A percentile compares a stretch with the other conserved stretches of the same genome.
Evolutionary conservation across 2,888 invertebrate species (phyloP).

Genomic region (Habroteleia sp.): DNA sequence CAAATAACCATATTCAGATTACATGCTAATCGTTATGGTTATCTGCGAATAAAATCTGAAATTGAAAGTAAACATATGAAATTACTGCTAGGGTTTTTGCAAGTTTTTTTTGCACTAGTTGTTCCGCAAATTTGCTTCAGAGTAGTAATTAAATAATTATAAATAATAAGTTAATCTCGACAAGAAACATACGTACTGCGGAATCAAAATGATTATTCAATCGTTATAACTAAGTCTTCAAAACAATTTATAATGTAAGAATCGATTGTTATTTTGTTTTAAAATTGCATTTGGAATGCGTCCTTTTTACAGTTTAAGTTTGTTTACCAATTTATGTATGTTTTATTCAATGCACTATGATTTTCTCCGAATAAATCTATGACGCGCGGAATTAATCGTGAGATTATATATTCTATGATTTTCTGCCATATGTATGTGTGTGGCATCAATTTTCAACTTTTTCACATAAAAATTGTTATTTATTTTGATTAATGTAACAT

Average conservation of each 20-base stretch:
- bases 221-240: neutral
- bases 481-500: neutral
- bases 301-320: slow-evolving; percentile 5
- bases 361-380: slow-evolving; percentile 32
- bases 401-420: slow-evolving; percentile 33
- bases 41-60: too few species aligned
- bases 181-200: neutral
- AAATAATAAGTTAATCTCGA: neutral
- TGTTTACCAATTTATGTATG: slow-evolving; percentile 23
- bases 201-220: neutral
- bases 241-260: neutral
- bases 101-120: too few species aligned
- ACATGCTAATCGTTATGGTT: too few species aligned
- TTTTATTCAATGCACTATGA: slow-evolving; percentile 35
- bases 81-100: too few species aligned
- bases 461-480: slow-evolving; percentile 6
- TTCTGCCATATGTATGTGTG: slow-evolving; percentile 1
- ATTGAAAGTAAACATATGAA: neutral
- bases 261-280: slow-evolving; percentile 26
- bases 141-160: slow-evolving; percentile 14
- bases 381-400: slow-evolving; percentile 34
- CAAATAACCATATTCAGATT: too few species aligned
- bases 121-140: neutral
- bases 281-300: slow-evolving; percentile 16
- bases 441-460: slow-evolving; percentile 16